Evolutionary conservation across 2,888 invertebrate genomes (phyloP), one percentile per base, ranked within the genome.

Genomic region (Orchesellides sinensis): DNA sequence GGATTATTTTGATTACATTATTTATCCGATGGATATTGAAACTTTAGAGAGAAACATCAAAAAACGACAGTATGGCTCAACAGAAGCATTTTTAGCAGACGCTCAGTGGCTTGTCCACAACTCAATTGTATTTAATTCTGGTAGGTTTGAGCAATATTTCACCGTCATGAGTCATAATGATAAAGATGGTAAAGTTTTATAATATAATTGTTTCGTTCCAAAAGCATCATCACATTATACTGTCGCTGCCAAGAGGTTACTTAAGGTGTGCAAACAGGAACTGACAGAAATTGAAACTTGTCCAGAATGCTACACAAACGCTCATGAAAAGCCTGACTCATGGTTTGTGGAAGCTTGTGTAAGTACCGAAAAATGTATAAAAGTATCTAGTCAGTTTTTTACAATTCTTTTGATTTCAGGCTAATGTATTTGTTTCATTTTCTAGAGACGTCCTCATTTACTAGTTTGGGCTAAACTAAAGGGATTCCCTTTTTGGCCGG

Each of bases 401-500:
- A 21, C 17, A 25, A 27, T 25, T 1, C 19, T 40, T 63, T n/a
- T 54, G 63, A 23, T 66, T 10, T 65, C n/a, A 35, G 35, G 12
- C 10, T 77, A 19, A 47, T 77, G 49, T 19, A 17, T 70, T 54
- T 80, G 79, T 78, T 83, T 78, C 10, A 65, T 85, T 35, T 89
- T 90, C 27, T 89, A 92, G 92, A 89, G 94, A 23, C 94, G 93
- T 77, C 98, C 98, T 0, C 98, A 98, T 91, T 91, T 96, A 17
- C 90, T 98, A 75, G 94, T 98, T 0, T 99, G 98, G 98, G 98
- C 98, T 0, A 98, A 98, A 90, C 91, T 98, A 12, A 97, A 98
- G 91, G 98, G 97, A 12, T 98, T 98, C 89, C 98, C 98, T 0
- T 98, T 95, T 90, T 99, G 98, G 98, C 98, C 98, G 0, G 98